Conservation (phyloP, 2,797 vertebrate genomes). For the Diceros bicornis region DNA sequence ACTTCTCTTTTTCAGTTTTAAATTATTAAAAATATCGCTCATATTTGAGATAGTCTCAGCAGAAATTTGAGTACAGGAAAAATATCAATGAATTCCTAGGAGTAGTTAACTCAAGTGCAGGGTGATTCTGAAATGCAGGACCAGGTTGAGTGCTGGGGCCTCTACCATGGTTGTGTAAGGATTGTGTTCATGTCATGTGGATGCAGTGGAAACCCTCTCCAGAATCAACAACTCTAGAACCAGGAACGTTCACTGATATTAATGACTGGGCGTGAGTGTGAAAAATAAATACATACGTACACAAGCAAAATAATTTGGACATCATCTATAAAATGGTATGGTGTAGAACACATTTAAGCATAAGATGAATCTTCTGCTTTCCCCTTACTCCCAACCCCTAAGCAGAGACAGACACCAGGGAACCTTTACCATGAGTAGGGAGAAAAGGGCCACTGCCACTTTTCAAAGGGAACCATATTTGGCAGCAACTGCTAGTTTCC, state of each 20-base stretch:
- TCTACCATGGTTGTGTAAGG: not conserved
- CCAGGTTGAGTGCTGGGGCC: not conserved
- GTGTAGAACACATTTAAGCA: not conserved
- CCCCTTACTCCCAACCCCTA: rapidly evolving
- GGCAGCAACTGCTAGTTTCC: not conserved
- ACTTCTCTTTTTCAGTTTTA: not conserved
- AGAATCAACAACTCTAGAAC: not conserved
- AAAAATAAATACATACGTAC: not conserved
- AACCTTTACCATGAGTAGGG: not conserved
- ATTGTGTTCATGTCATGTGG: rapidly evolving
- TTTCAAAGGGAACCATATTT: not conserved
- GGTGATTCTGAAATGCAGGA: not conserved
- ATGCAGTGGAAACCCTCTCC: not conserved
- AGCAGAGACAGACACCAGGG: not conserved
- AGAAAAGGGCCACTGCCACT: not conserved
- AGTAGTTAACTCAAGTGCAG: not conserved
- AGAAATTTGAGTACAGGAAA: not conserved
- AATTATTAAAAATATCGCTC: not conserved
- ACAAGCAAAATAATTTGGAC: not conserved
- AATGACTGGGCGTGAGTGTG: not conserved
- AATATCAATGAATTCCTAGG: not conserved
- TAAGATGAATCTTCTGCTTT: not conserved
- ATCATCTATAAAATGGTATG: not conserved
- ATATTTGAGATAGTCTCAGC: not conserved
- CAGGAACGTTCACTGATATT: not conserved